Evolutionary conservation across 2,888 invertebrate species (phyloP), one percentile per base, ranked within the genome.

Genomic region (Tipula helvola): DNA sequence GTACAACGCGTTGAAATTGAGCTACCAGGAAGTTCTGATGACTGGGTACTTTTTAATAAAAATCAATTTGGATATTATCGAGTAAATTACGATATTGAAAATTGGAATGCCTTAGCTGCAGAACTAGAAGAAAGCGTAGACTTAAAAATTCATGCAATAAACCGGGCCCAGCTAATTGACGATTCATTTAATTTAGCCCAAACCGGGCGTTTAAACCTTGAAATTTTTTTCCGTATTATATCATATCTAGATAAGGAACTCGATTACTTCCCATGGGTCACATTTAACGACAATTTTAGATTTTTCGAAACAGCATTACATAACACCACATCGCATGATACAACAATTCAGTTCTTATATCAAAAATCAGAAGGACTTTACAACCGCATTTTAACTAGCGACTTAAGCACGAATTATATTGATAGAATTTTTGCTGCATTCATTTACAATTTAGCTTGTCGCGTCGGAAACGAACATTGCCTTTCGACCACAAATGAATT

Each of bases 81-180:
- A 89, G 94, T 95, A 3, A 95, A 95, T 89, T 96, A 96, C 88
- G 96, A 96, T 85, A 88, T 89, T 0, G 89, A 90, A 0, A 96
- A 96, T 89, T 96, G 96, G 96, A 89, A 91, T 0, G 92, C 93
- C 0, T 57, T 86, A 86, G 42, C 44, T n/a, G 41, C n/a, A 10
- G 84, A 36, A 39, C 10, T 84, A 1, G 41, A 39, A 13, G 39
- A 84, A 39, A n/a, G 3, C n/a, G 71, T 71, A 28, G 71, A 71
- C 28, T 71, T 71, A 10, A 71, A 28, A 10, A 39, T 84, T 8
- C 39, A 84, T 5, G 2, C 39, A 1, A 94, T 95, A 87, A 96
- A 96, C 89, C 92, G 97, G 87, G 96, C 96, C 0, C 97, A 97
- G 90, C 92, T 97, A 86, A 92, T 97, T 5, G 96, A 97, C 88